These are phyloP conservation scores for Anser brachyrhynchus DNA, from an alignment of 2,113 vertebrate species.

Conservation along the genomic window DNA sequence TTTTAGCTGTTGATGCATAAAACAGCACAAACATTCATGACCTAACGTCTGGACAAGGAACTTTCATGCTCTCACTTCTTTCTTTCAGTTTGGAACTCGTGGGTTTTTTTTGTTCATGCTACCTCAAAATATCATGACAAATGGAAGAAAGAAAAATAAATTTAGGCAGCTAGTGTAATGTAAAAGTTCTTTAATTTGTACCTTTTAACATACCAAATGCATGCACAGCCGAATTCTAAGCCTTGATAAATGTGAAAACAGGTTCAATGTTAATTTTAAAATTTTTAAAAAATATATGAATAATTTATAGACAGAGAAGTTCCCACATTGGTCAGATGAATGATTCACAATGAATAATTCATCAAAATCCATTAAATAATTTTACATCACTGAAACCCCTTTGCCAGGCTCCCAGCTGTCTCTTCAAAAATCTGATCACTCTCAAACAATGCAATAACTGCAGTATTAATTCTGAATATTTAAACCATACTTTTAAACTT, in stretches of 20 bases:
- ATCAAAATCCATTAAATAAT: neutral
- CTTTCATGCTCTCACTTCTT: neutral
- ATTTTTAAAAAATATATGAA: neutral
- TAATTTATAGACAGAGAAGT: neutral
- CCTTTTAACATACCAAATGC: neutral
- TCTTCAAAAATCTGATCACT: neutral
- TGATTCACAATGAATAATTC: conserved; percentile 14
- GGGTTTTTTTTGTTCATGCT: neutral
- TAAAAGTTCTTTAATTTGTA: neutral
- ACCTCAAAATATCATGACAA: neutral
- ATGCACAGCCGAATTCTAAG: neutral
- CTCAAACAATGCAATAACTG: neutral
- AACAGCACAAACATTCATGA: neutral
- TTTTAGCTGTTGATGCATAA: conserved; percentile 26
- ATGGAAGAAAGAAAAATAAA: neutral
- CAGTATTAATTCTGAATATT: neutral
- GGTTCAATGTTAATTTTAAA: neutral
- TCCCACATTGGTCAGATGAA: neutral
- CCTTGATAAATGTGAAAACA: neutral
- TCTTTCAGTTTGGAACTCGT: neutral
- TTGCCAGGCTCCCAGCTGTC: neutral
- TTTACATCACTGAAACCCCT: neutral
- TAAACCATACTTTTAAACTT: neutral
- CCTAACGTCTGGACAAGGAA: neutral
- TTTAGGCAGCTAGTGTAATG: neutral